Conservation (phyloP, 2,113 vertebrate species). For the Heliornis fulica region DNA sequence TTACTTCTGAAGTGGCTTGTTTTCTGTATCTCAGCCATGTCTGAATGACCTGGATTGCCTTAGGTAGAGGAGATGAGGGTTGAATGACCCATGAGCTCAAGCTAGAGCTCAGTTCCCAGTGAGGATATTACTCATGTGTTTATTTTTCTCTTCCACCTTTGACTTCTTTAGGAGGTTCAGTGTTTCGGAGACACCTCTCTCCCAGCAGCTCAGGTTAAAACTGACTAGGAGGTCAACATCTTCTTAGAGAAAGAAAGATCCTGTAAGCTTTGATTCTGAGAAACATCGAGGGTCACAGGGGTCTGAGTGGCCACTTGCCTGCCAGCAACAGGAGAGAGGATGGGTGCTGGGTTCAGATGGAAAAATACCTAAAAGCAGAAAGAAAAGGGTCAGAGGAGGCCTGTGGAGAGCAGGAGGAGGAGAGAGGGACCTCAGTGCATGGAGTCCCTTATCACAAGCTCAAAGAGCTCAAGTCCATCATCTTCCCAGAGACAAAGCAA, state of each 20-base stretch:
- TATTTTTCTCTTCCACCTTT: neutral
- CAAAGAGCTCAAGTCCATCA: neutral
- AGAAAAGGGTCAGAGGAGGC: neutral
- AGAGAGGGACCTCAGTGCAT: neutral
- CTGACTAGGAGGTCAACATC: neutral
- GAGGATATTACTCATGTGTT: neutral
- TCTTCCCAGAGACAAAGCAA: neutral
- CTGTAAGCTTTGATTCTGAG: neutral
- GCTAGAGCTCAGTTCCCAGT: neutral
- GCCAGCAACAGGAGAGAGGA: accelerated
- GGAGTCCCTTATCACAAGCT: neutral
- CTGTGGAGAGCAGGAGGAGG: neutral
- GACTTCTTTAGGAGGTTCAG: neutral
- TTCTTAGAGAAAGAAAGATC: neutral
- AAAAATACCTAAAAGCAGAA: neutral
- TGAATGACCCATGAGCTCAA: neutral
- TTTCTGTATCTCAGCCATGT: neutral
- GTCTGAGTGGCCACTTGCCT: accelerated
- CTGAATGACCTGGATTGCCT: neutral
- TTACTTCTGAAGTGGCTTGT: neutral
- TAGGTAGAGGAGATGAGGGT: neutral
- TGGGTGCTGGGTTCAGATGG: neutral
- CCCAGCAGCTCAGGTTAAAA: neutral
- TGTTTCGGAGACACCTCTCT: neutral
- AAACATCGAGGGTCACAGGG: neutral